Evolutionary conservation across 2,888 invertebrate genomes (phyloP), one percentile per base, ranked within the genome.

Genomic region (Polyommatus icarus): DNA sequence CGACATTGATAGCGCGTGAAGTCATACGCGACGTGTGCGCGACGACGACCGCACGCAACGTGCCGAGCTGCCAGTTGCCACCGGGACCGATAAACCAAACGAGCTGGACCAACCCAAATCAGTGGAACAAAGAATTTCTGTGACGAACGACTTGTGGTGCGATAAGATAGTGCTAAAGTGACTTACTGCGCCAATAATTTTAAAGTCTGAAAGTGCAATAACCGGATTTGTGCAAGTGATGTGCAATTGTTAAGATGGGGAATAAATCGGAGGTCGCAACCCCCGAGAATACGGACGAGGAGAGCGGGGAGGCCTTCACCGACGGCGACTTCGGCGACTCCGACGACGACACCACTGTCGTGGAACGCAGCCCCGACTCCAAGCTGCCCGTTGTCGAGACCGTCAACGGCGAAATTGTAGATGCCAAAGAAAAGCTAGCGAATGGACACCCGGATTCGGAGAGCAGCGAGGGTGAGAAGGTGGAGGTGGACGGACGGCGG

Each of bases 311-410:
- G 15, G 91, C 89, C 71, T 94, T 94, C 84, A 93, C 93, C 36
- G 94, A 94, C 78, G 94, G 88, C 15, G 94, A 94, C 83, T 93
- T 93, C 79, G 92, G 87, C 15, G 93, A 92, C 81, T 89, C 91
- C 7, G 94, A 91, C 67, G 93, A 91, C 67, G 92, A 91, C 77
- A 84, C 87, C 5, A 79, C 89, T 18, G 82, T 89, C 18, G 82
- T 88, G 10, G 88, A 90, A 81, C 82, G 83, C n/a, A 82, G 80
- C 72, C 86, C 84, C 61, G 84, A 83, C 79, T 82, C 80, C 3
- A 82, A 84, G 76, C 83, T 89, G 46, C 88, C 91, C 8, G 83
- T 92, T 32, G 91, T 88, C 81, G 94, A 94, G 83, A 89, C 92
- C 57, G 81, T 91, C 3, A 93, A 94, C 83, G 80, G 85, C 79